These are phyloP conservation scores for Micropoecilia bifurca DNA, from an alignment of 2,797 vertebrate genomes.

Conservation along the genomic window DNA sequence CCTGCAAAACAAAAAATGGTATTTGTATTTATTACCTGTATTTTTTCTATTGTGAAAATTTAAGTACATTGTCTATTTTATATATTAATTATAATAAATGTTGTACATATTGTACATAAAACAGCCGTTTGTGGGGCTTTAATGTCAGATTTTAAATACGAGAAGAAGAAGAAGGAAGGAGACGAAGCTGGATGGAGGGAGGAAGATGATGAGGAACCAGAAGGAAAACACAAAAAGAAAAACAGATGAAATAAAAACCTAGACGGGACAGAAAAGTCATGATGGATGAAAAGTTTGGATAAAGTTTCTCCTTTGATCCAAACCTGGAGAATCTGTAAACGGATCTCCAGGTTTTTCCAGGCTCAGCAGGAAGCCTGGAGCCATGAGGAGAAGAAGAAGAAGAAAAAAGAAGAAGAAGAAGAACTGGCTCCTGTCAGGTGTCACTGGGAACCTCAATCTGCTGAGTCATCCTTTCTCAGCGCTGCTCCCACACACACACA, in stretches of 20 bases:
- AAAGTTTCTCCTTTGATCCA: background rate
- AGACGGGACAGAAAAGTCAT: background rate
- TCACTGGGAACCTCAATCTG: too few species aligned
- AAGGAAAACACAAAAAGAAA: background rate
- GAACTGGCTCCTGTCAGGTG: too few species aligned
- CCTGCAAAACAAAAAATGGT: conserved; percentile 82
- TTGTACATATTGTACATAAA: conserved; percentile 89
- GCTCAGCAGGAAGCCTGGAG: background rate
- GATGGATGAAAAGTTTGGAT: background rate
- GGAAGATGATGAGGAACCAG: too few species aligned
- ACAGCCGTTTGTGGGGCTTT: conserved; percentile 17
- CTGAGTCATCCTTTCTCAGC: too few species aligned
- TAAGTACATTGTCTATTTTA: conserved; percentile 89
- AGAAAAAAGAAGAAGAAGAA: background rate
- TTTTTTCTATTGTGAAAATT: conserved; percentile 89
- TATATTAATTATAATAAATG: conserved; percentile 89
- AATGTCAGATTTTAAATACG: background rate
- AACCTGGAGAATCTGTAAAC: background rate
- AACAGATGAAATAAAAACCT: too few species aligned
- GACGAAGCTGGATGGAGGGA: background rate
- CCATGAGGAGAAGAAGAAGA: background rate
- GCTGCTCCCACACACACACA: too few species aligned
- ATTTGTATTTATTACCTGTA: conserved; percentile 89
- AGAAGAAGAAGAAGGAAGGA: background rate
- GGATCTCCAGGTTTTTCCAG: background rate